Conservation (phyloP, 2,888 invertebrate species). For the Acrocera orbiculus region DNA sequence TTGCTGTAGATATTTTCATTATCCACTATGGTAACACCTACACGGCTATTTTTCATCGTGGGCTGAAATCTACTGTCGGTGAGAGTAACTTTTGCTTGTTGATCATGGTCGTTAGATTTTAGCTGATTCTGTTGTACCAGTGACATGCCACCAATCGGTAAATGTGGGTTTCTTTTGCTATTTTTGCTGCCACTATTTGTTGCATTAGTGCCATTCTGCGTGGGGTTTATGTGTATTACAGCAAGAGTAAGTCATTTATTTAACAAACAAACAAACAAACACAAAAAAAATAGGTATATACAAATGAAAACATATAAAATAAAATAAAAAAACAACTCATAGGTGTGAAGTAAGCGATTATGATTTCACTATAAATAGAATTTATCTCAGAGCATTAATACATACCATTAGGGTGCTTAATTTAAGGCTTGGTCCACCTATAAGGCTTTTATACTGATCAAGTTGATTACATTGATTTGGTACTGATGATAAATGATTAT, state of each 20-base stretch:
- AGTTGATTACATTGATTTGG: background rate
- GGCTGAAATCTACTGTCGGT: constrained; percentile 4
- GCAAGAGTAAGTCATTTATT: background rate
- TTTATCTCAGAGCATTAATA: constrained; percentile 6
- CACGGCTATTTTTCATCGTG: constrained; percentile 3
- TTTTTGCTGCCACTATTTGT: constrained; percentile 5
- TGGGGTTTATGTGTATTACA: constrained; percentile 3
- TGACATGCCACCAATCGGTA: constrained; percentile 3
- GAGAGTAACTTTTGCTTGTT: constrained; percentile 7
- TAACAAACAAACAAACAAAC: background rate
- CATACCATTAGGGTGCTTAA: constrained; percentile 32
- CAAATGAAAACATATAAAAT: background rate
- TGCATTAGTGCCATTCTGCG: constrained; percentile 8
- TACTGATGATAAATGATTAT: background rate
- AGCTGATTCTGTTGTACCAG: constrained; percentile 6
- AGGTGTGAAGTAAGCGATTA: background rate
- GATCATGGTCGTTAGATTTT: constrained; percentile 18
- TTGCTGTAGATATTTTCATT: too few species aligned
- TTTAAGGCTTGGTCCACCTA: constrained; percentile 27
- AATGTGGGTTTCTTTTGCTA: constrained; percentile 8
- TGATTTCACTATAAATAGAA: constrained; percentile 1
- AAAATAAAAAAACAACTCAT: background rate
- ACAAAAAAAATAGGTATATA: background rate
- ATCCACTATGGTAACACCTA: constrained; percentile 5
- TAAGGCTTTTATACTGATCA: background rate